Percentiles rank a stretch among this genome's conserved stretches.
phyloP scores from a whole-genome alignment of 2,113 vertebrate species.

The Collichthys lucidus region DNA sequence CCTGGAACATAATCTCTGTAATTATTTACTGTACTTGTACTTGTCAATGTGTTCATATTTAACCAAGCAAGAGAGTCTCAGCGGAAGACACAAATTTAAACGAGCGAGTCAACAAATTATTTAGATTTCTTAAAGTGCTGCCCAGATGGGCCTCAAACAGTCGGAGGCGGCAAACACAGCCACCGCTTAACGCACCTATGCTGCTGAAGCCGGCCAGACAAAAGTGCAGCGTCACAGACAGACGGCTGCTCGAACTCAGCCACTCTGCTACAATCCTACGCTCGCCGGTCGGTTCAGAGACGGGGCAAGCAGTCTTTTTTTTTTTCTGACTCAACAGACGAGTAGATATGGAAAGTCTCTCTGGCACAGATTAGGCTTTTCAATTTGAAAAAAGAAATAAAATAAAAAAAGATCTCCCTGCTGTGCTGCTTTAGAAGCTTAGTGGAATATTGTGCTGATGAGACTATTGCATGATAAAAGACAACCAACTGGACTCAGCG shows the following conservation, averaged over 20 bases:
- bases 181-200: neutral
- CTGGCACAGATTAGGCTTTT: slow-evolving; percentile 62
- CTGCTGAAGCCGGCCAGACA: slow-evolving; percentile 19
- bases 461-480: slow-evolving; percentile 53
- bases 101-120: slow-evolving; percentile 42
- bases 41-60: slow-evolving; percentile 19
- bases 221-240: slow-evolving; percentile 25
- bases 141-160: slow-evolving; percentile 26
- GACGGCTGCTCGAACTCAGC: slow-evolving; percentile 1
- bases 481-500: slow-evolving; percentile 58
- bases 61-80: slow-evolving; percentile 15
- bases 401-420: slow-evolving; percentile 19
- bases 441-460: slow-evolving; percentile 53
- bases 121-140: slow-evolving; percentile 22
- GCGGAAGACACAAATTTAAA: slow-evolving; percentile 30
- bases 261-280: slow-evolving; percentile 14
- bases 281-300: slow-evolving; percentile 58
- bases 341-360: slow-evolving; percentile 58
- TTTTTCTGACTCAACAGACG: slow-evolving; percentile 39
- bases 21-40: neutral
- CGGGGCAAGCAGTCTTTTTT: slow-evolving; percentile 23
- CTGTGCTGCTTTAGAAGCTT: slow-evolving; percentile 55
- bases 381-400: slow-evolving; percentile 32
- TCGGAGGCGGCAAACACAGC: slow-evolving; percentile 5
- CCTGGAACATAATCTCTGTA: slow-evolving; percentile 2